Base-by-base conservation (phyloP, 1,140 invertebrate species). In the Rhagoletis pomonella region DNA sequence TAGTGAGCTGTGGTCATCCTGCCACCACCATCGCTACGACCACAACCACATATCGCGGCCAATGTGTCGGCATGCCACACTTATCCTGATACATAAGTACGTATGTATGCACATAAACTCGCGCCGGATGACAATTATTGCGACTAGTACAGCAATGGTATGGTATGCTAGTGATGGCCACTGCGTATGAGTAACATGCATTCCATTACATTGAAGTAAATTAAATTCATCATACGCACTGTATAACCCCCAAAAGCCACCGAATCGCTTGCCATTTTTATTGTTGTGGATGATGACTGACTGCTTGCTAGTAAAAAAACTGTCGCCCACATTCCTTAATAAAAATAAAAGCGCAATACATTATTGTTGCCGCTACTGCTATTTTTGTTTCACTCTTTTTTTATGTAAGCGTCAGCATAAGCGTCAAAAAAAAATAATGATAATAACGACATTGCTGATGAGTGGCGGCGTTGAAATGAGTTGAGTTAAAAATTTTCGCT, bases 161-260 rank as follows among this genome's bases (percentile, higher is more conserved):
- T 9, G 9, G n/a, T 17, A 50, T 19, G 6, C 17, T 44, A 55
- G 17, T n/a, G 47, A 9, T 17, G 39, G 9, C 73, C 73, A 39
- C 44, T 50, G 73, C 73, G 73, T 81, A 81, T 81, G 73, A 81
- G 73, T 55, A 55, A 81, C 73, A 73, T 73, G 12, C 29, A 73
- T 73, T 73, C 44, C 67, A 2, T 73, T 29, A 39, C 67, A 73
- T 81, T 73, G 14, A 47, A 73, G 69, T 58, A 50, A 81, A 58
- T 81, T 81, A 55, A 81, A 81, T 81, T 81, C 73, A 81, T 81
- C 73, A 81, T 81, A 81, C 73, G 73, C 73, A 81, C 73, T 81
- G 73, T 81, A 81, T n/a, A 55, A 10, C 39, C 17, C 10, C 6
- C 29, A 39, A 67, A 67, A 67, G 17, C 7, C 60, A 4, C 60